Base-by-base conservation (phyloP, 2,888 invertebrate genomes). In the Platyscelio sp. region DNA sequence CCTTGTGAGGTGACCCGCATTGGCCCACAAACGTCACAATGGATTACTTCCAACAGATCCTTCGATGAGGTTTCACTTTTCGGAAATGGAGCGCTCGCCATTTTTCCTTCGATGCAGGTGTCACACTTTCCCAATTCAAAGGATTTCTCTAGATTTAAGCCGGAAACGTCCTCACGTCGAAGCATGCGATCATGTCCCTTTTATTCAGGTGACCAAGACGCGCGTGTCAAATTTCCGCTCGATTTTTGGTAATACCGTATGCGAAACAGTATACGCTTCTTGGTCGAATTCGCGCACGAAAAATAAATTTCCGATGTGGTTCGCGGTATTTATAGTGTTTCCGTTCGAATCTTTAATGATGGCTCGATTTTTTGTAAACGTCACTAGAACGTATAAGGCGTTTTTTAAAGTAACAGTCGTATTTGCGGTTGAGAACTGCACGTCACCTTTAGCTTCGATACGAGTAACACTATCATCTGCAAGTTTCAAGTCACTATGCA, bases 261-360 rank as follows among this genome's bases (percentile, higher is more conserved):
- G 33, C 9, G 46, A 26, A 20, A 60, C 29, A 0, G 20, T 15
- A 20, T 22, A 60, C 7, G 56, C 71, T 29, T 20, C 60, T 71
- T 54, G 20, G 22, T 49, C 20, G 18, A 49, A n/a, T 38, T 63
- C 61, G n/a, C 11, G 67, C 3, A 86, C 7, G 27, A 63, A 86
- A 65, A 79, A 88, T 27, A 89, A 33, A n/a, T 86, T 80, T 1
- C 86, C 86, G 11, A 75, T 18, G 18, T 85, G 51, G 26, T 86
- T 51, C 0, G 85, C 87, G 6, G 38, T 40, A 5, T 83, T 11
- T 26, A 58, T 76, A 0, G 79, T 22, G 15, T 60, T 26, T 13
- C 85, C 86, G 0, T 72, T 15, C 6, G 46, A 3, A 24, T 84
- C 81, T 20, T 15, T 29, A 2, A 87, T 49, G 2, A 61, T 61